These are phyloP conservation scores for Galendromus occidentalis DNA, from an alignment of 1,140 invertebrate genomes.

Conservation along the genomic window DNA sequence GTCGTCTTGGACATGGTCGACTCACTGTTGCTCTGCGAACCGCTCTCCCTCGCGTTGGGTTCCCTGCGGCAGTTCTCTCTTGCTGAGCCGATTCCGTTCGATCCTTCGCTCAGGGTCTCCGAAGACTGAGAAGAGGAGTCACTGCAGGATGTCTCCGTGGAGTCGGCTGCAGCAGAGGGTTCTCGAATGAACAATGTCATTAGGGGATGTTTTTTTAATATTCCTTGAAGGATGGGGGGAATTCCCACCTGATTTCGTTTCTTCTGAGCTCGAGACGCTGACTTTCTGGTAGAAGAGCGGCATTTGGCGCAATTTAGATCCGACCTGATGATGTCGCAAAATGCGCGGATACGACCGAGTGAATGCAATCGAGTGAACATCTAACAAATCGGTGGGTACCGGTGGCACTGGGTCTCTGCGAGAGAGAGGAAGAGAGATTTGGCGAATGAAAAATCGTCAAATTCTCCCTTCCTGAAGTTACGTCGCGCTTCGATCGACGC, in stretches of 20 bases:
- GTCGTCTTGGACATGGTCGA: too few relatives aligned
- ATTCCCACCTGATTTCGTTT: neutral
- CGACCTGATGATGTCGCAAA: neutral
- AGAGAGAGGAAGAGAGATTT: too few relatives aligned
- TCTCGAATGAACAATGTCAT: too few relatives aligned
- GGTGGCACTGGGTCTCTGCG: neutral
- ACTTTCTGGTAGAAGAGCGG: neutral
- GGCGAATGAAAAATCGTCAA: neutral
- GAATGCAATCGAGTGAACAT: neutral
- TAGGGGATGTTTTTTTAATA: too few relatives aligned
- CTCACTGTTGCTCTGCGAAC: too few relatives aligned
- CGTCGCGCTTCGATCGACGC: neutral
- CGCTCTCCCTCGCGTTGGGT: too few relatives aligned
- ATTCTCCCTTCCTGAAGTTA: neutral
- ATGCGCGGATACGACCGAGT: neutral
- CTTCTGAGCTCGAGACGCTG: neutral
- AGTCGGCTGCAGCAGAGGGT: too few relatives aligned
- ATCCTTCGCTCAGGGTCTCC: too few relatives aligned
- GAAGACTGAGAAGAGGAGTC: too few relatives aligned
- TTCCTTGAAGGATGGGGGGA: neutral
- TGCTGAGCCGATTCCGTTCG: too few relatives aligned
- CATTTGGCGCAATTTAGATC: neutral
- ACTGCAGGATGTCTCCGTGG: too few relatives aligned
- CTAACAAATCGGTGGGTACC: neutral
- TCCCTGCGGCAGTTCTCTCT: too few relatives aligned